Base-by-base conservation (phyloP, 35 echinoderm and acorn worm genomes). In the Apostichopus japonicus region DNA sequence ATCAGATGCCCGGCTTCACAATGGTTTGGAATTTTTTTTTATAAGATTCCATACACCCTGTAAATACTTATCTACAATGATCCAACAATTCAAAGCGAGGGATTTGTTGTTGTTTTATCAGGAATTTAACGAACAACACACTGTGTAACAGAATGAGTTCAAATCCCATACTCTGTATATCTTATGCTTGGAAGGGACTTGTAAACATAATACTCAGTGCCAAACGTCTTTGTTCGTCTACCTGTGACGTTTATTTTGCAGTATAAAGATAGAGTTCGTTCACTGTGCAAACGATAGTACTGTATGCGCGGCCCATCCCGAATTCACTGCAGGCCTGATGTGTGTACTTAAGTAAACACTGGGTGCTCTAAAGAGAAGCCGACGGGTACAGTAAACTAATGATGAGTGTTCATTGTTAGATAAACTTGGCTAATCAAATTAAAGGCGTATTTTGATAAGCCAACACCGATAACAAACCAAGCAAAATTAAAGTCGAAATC, bases 391-490 rank as follows among this genome's bases (percentile, higher is more conserved):
- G 79, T 54, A 83, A 83, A 83, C 79, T 54, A 83, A 55, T 56
- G 33, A 55, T 55, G 33, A 83, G 79, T 83, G 79, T 83, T 83
- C 79, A 83, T 83, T 83, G 79, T 83, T 83, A 83, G 79, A 15
- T 83, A 83, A 83, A 83, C 79, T 83, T 83, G 33, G 79, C 79
- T 83, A 83, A 83, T 83, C 79, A 83, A 83, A 83, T 83, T 83
- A 83, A 54, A 83, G 79, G 79, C 51, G 79, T 55, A 54, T 83
- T 54, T 83, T 67, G 11, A 67, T 67, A 67, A 67, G 63, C 63
- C 63, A 67, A 67, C 13, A 67, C 63, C 63, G 63, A 67, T 67
- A 67, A 67, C 63, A 67, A 19, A 19, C 63, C 63, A 16, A 67
- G 63, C 19, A 67, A 67, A 67, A 67, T 67, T 67, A 8, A 67